Evolutionary conservation across 2,797 vertebrate genomes (phyloP).

Genomic region (Poecilia velifera): DNA sequence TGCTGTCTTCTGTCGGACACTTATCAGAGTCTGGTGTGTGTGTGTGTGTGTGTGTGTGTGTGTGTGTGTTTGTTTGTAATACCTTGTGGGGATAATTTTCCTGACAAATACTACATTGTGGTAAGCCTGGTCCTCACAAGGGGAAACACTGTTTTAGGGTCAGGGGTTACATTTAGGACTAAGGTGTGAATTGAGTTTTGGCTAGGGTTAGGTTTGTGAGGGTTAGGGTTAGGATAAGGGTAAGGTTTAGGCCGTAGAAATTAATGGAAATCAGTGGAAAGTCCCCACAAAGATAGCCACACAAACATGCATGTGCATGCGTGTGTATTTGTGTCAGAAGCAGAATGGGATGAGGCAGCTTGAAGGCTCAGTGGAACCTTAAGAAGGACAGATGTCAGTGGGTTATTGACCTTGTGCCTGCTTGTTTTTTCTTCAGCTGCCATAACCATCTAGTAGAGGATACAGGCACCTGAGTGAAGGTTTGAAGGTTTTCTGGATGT

Average conservation of each 20-base stretch:
- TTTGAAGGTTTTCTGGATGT: slow-evolving; percentile 2
- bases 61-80: background rate
- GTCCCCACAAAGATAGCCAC: no score
- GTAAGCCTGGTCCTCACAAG: no score
- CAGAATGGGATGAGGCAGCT: slow-evolving; percentile 18
- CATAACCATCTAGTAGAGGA: slow-evolving; percentile 16
- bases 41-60: background rate
- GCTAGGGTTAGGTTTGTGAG: no score
- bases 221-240: no score
- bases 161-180: no score
- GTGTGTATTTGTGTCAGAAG: slow-evolving; percentile 1
- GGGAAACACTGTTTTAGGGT: no score
- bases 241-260: no score
- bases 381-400: slow-evolving; percentile 38
- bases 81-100: no score
- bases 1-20: background rate
- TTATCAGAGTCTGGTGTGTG: background rate
- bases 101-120: no score
- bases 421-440: slow-evolving; percentile 7
- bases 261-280: no score
- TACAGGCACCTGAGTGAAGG: background rate
- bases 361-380: slow-evolving; percentile 38
- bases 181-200: no score
- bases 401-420: slow-evolving; percentile 34
- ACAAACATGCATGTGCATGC: background rate